A percentile compares a stretch with the other conserved stretches of the same genome.
These are phyloP conservation scores for Frankliniella intonsa DNA, from an alignment of 2,888 invertebrate genomes.

Conservation along the genomic window DNA sequence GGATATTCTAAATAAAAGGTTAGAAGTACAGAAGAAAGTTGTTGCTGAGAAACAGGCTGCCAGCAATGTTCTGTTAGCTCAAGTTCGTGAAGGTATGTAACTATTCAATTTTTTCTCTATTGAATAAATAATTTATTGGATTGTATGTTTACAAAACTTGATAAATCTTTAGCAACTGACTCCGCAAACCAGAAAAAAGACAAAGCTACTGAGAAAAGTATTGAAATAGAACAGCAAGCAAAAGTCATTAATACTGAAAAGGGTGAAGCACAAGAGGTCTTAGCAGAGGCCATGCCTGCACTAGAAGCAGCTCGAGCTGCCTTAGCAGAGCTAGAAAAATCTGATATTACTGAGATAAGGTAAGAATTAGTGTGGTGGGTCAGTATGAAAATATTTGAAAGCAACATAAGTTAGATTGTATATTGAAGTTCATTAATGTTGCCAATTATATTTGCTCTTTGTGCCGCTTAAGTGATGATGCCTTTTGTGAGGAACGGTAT, in stretches of 20 bases:
- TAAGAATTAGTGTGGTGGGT: slow-evolving; percentile 35
- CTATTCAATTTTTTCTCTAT: slow-evolving; percentile 21
- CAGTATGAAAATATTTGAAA: slow-evolving; percentile 36
- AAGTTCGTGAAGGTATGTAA: slow-evolving; percentile 63
- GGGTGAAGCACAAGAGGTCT: slow-evolving; percentile 72
- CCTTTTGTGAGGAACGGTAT: not conserved
- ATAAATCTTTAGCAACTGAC: slow-evolving; percentile 52
- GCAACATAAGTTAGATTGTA: not conserved
- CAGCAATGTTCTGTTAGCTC: slow-evolving; percentile 70
- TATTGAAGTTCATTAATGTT: too few relatives aligned
- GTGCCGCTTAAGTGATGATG: slow-evolving; percentile 1
- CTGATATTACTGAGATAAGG: slow-evolving; percentile 85
- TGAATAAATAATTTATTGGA: not conserved
- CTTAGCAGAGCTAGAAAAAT: slow-evolving; percentile 76
- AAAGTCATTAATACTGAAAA: slow-evolving; percentile 75
- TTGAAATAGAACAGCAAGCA: slow-evolving; percentile 77
- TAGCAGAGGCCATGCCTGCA: slow-evolving; percentile 79
- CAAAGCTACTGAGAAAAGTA: slow-evolving; percentile 72
- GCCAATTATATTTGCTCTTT: not conserved
- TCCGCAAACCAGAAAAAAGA: slow-evolving; percentile 72
- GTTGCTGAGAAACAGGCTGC: slow-evolving; percentile 76
- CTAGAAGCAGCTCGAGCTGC: slow-evolving; percentile 76
- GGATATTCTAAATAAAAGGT: slow-evolving; percentile 69
- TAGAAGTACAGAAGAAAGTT: slow-evolving; percentile 76
- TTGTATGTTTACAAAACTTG: not conserved